These are phyloP conservation scores for Channa maculata DNA, from an alignment of 2,113 vertebrate species.

Conservation along the genomic window DNA sequence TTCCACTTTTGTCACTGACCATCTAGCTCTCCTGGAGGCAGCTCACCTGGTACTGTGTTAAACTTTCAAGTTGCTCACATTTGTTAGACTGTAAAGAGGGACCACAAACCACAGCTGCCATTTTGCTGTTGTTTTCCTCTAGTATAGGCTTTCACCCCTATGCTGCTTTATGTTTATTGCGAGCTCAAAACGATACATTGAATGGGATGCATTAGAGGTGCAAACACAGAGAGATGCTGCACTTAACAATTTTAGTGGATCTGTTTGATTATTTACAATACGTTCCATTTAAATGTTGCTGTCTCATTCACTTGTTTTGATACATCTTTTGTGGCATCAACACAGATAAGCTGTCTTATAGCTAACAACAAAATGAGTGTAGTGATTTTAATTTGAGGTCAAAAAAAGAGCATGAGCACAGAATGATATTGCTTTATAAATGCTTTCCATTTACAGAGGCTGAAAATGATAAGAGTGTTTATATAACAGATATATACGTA, in stretches of 20 bases:
- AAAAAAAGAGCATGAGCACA: background rate
- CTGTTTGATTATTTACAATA: background rate
- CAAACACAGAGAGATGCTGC: background rate
- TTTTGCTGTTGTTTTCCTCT: slow-evolving; percentile 26
- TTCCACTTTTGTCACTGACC: slow-evolving; percentile 35
- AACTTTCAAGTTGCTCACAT: slow-evolving; percentile 17
- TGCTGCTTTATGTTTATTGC: background rate
- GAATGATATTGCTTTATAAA: background rate
- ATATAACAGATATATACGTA: no score
- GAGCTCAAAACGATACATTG: background rate
- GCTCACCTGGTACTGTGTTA: slow-evolving; percentile 27
- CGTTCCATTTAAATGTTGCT: background rate
- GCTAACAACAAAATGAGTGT: background rate
- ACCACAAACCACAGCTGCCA: slow-evolving; percentile 34
- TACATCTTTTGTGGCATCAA: slow-evolving; percentile 1
- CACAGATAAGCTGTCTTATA: background rate
- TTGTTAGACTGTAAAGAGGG: slow-evolving; percentile 30
- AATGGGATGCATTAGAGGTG: no score
- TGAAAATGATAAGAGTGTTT: background rate
- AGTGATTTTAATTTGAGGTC: background rate
- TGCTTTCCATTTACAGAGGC: background rate
- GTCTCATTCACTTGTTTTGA: background rate
- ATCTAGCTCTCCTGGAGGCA: slow-evolving; percentile 27
- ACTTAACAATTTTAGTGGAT: background rate
- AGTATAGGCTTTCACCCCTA: no score